These are phyloP conservation scores for Clavelina lepadiformis DNA, from an alignment of 23 tunicate genomes.

Conservation along the genomic window DNA sequence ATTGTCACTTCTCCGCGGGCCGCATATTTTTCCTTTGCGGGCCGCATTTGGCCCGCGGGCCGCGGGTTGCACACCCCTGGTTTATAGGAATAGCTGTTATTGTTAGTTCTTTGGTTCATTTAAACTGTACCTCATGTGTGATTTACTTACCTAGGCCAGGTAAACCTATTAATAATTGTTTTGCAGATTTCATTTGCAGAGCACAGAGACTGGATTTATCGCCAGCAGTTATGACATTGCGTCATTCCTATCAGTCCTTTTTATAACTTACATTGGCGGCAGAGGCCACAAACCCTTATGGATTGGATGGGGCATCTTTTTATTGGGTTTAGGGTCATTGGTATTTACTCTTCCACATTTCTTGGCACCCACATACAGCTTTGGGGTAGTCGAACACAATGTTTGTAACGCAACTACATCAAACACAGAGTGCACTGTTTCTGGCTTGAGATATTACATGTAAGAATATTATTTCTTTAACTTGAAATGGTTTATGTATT, in stretches of 20 bases:
- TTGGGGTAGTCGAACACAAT: constrained; percentile 33
- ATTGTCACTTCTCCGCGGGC: no score
- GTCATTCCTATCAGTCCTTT: constrained; percentile 34
- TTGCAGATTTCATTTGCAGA: constrained; percentile 55
- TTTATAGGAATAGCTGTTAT: no score
- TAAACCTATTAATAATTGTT: background rate
- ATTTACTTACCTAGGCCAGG: background rate
- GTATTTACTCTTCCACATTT: constrained; percentile 72
- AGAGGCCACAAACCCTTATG: constrained; percentile 78
- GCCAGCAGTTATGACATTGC: constrained; percentile 72
- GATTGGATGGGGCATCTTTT: constrained; percentile 85
- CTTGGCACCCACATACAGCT: constrained; percentile 56
- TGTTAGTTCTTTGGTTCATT: no score
- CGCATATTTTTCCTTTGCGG: no score
- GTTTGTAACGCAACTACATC: constrained; percentile 26
- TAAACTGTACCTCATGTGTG: background rate
- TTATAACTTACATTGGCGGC: constrained; percentile 74
- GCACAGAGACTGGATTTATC: constrained; percentile 77
- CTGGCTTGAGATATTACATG: constrained; percentile 56
- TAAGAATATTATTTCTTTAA: constrained; percentile 10
- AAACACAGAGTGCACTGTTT: constrained; percentile 28
- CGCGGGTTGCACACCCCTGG: no score
- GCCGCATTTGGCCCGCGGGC: no score
- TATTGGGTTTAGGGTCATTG: constrained; percentile 67
- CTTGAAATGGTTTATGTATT: background rate